phyloP scores from a whole-genome alignment of 2,113 vertebrate genomes.

The Nicator chloris region DNA sequence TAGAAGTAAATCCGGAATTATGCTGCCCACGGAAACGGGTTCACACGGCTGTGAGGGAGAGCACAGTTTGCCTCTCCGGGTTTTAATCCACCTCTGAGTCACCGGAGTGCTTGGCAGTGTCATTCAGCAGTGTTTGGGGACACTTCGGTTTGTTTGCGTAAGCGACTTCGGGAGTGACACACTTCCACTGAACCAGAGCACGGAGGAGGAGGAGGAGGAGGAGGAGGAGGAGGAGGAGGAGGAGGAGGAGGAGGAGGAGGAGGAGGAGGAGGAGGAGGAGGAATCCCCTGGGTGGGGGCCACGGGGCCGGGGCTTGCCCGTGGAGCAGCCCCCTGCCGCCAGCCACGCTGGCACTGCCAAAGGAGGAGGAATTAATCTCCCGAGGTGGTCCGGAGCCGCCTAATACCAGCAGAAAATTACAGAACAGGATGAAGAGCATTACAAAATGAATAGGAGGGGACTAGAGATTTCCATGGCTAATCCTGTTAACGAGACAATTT shows the following conservation, averaged over 20 bases:
- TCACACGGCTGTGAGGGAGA: accelerated
- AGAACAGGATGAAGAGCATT: constrained; percentile 66
- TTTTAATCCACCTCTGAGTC: background rate
- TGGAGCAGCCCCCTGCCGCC: background rate
- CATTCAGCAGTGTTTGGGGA: background rate
- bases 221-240: no score
- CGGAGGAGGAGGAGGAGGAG: background rate
- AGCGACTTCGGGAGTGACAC: background rate
- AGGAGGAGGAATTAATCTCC: constrained; percentile 58
- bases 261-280: background rate
- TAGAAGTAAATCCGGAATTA: background rate
- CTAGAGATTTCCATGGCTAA: constrained; percentile 74
- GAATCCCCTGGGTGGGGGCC: background rate
- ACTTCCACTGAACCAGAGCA: background rate
- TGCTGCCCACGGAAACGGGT: background rate
- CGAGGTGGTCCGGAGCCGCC: constrained; percentile 54
- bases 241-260: background rate
- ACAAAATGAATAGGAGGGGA: constrained; percentile 71
- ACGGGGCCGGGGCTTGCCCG: background rate
- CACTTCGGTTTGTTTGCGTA: background rate
- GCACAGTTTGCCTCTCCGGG: background rate
- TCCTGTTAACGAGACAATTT: constrained; percentile 79
- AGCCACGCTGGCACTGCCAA: background rate
- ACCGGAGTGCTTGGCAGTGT: background rate
- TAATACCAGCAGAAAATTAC: constrained; percentile 70